A percentile compares a stretch with the other conserved stretches of the same genome.
These are phyloP conservation scores for Eristalis tenax DNA, from an alignment of 2,888 invertebrate species.

Conservation along the genomic window DNA sequence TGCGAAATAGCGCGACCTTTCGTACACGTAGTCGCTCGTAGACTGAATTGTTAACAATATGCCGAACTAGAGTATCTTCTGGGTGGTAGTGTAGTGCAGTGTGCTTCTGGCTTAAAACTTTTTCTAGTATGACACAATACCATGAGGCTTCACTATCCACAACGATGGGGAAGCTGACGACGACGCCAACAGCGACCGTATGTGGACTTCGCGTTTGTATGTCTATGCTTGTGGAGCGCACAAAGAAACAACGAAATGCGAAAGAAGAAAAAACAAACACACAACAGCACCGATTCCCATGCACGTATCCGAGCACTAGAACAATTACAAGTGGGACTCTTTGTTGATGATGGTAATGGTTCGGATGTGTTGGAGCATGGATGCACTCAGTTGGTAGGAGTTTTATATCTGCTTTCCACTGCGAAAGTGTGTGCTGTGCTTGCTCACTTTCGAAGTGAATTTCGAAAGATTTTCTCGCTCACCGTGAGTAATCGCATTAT, in stretches of 20 bases:
- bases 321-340: constrained; percentile 63
- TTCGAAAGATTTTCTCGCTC: constrained; percentile 47
- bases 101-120: constrained; percentile 61
- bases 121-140: constrained; percentile 68
- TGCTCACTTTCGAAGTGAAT: constrained; percentile 55
- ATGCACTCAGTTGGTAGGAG: constrained; percentile 60
- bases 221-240: constrained; percentile 29
- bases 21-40: constrained; percentile 81
- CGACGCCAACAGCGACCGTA: constrained; percentile 60
- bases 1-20: constrained; percentile 79
- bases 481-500: constrained; percentile 5
- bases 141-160: constrained; percentile 55
- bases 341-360: constrained; percentile 66
- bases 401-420: constrained; percentile 12
- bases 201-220: constrained; percentile 62
- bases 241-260: not conserved
- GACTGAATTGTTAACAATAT: constrained; percentile 78
- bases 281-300: constrained; percentile 27
- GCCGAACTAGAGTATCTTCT: constrained; percentile 62
- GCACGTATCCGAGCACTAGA: constrained; percentile 55
- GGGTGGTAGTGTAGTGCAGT: constrained; percentile 59
- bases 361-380: constrained; percentile 54
- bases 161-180: constrained; percentile 54
- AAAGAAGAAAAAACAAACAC: not conserved
- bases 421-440: constrained; percentile 26